Evolutionary conservation across 2,797 vertebrate genomes (phyloP), one percentile per base, ranked within the genome.

Genomic region (Poeciliopsis infans): DNA sequence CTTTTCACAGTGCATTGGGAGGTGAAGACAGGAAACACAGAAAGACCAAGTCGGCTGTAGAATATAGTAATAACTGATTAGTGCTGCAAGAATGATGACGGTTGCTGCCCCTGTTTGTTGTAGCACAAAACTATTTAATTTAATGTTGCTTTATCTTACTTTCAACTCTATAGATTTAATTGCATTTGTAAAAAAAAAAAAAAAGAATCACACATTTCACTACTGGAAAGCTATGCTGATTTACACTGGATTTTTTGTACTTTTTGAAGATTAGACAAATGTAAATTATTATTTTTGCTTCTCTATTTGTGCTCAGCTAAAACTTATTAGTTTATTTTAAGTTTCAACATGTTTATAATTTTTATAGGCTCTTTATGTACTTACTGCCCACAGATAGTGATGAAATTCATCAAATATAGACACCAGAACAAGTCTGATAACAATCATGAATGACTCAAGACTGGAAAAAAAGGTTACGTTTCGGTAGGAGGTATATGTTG

Each of bases 1-100:
- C 86, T 93, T 84, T 72, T 87, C 85, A 90, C 87, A 81, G 84
- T 80, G 85, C 85, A 84, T 85, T 84, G 83, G 82, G 79, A 87
- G 72, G 83, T 75, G 45, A 77, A 74, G 72, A 85, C 72, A 81
- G 41, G 2, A 84, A 84, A 43, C 33, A n/a, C 59, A 16, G 43
- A 66, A 8, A 49, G 59, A 46, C 31, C 76, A 80, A 39, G 61
- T 51, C 51, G 66, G 57, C 45, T 88, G 78, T 84, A 64, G 74
- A 73, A 71, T 77, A 83, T 69, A 72, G 77, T 45, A 85, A 12
- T 78, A n/a, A 76, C 55, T 75, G 66, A 81, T 77, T 72, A 25
- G 55, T 59, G 39, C 75, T 82, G 78, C 80, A 78, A 79, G 72
- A 79, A 76, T 81, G 73, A 85, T 77, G 66, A 81, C 10, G 85